Percentiles rank a stretch among this genome's conserved stretches.
Evolutionary conservation across 2,113 vertebrate genomes (phyloP).

Genomic region (Oceanodroma tethys): DNA sequence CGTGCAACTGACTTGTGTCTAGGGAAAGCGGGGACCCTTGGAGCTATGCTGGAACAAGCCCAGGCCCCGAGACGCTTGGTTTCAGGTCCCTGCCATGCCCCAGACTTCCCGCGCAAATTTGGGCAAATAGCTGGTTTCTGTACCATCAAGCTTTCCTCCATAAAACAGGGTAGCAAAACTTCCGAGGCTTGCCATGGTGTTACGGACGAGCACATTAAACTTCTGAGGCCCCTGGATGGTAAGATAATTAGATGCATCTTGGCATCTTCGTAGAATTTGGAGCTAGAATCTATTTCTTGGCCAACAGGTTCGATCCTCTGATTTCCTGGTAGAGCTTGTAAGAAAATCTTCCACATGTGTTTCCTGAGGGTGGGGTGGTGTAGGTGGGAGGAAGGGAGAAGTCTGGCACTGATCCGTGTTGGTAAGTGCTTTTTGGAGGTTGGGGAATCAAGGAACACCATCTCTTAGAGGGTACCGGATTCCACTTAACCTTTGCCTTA

Average conservation of each 20-base stretch:
- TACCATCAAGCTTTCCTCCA: not conserved
- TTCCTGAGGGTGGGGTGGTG: not conserved
- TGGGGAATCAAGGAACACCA: not conserved
- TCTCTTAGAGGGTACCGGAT: not conserved
- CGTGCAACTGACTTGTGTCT: not conserved
- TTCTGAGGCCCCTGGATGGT: too few relatives aligned
- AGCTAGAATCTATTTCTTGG: not conserved
- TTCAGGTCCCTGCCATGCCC: not conserved
- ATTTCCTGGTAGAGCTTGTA: not conserved
- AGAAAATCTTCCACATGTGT: not conserved
- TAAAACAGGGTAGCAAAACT: not conserved
- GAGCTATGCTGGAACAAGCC: not conserved
- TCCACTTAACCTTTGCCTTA: not conserved
- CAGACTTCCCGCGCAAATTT: not conserved
- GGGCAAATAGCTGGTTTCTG: not conserved
- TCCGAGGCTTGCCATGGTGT: not conserved
- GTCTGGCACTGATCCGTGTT: not conserved
- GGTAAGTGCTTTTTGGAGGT: not conserved
- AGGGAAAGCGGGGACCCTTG: not conserved
- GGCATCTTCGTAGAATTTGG: not conserved
- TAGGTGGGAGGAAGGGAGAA: not conserved
- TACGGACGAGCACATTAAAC: not conserved
- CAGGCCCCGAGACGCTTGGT: rapidly evolving
- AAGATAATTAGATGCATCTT: not conserved
- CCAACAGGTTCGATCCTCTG: not conserved